Conservation (phyloP, 1,140 invertebrate genomes). For the Leptonema lineaticorne region DNA sequence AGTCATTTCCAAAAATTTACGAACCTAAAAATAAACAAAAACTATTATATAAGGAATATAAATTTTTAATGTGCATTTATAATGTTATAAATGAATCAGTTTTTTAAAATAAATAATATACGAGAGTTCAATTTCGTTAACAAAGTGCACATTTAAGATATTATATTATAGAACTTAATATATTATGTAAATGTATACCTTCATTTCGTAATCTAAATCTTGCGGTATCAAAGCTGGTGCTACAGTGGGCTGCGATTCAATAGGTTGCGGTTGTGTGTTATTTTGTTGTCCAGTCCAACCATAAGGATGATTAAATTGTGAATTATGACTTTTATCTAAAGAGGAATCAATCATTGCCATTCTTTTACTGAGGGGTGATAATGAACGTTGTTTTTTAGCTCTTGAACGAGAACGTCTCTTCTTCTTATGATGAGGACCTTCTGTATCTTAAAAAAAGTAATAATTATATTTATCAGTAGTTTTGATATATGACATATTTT, state of each 20-base stretch:
- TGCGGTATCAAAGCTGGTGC: slow-evolving; percentile 47
- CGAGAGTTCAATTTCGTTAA: too few species aligned
- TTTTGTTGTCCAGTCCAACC: slow-evolving; percentile 47
- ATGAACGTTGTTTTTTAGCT: slow-evolving; percentile 68
- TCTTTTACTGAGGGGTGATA: slow-evolving; percentile 77
- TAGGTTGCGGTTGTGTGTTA: slow-evolving; percentile 39
- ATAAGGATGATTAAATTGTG: slow-evolving; percentile 59
- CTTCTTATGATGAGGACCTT: slow-evolving; percentile 61
- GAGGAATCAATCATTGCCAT: slow-evolving; percentile 67
- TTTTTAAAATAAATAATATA: not conserved
- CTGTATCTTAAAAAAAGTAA: slow-evolving; percentile 52
- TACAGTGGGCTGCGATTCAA: slow-evolving; percentile 45
- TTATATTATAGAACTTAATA: too few species aligned
- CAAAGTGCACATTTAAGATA: too few species aligned
- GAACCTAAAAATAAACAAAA: slow-evolving; percentile 61
- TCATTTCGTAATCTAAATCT: slow-evolving; percentile 67
- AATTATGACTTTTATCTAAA: slow-evolving; percentile 58
- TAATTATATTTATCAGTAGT: slow-evolving; percentile 6
- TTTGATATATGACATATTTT: too few species aligned
- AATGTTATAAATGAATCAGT: not conserved
- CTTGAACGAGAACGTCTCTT: slow-evolving; percentile 60
- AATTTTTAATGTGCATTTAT: not conserved
- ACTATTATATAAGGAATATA: not conserved
- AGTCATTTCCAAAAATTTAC: slow-evolving; percentile 74
- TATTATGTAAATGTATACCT: slow-evolving; percentile 47